phyloP scores from a whole-genome alignment of 2,113 vertebrate genomes.

The Cyanistes caeruleus region DNA sequence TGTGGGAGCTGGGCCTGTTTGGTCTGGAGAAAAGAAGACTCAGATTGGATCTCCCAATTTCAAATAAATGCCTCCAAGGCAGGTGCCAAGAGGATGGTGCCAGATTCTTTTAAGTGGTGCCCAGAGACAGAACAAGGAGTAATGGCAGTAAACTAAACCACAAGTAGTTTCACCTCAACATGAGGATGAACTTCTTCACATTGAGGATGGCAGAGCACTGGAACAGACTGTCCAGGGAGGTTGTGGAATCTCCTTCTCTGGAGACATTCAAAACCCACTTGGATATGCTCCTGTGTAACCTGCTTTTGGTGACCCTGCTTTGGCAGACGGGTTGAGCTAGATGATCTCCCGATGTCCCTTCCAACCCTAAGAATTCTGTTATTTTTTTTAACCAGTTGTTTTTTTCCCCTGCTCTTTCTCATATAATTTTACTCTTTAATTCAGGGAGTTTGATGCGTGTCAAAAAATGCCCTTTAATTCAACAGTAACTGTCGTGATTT shows the following conservation, averaged over 20 bases:
- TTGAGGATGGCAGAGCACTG: neutral
- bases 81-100: too few relatives aligned
- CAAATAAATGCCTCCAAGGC: neutral
- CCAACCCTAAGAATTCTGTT: neutral
- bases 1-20: neutral
- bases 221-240: neutral
- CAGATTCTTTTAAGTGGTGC: neutral
- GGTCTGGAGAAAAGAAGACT: neutral
- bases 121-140: neutral
- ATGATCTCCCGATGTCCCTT: neutral
- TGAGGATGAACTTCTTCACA: neutral
- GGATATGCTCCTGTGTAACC: too few relatives aligned
- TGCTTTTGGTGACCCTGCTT: neutral
- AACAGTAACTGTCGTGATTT: neutral
- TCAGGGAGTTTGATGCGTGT: neutral
- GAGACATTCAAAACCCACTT: neutral
- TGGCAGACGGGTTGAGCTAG: neutral
- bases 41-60: neutral
- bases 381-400: neutral
- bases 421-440: neutral
- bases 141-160: neutral
- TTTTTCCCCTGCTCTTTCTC: neutral
- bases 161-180: neutral
- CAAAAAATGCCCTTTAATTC: neutral
- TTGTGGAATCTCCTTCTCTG: neutral